Evolutionary conservation across 2,113 vertebrate species (phyloP).

Genomic region (Phasianus colchicus): DNA sequence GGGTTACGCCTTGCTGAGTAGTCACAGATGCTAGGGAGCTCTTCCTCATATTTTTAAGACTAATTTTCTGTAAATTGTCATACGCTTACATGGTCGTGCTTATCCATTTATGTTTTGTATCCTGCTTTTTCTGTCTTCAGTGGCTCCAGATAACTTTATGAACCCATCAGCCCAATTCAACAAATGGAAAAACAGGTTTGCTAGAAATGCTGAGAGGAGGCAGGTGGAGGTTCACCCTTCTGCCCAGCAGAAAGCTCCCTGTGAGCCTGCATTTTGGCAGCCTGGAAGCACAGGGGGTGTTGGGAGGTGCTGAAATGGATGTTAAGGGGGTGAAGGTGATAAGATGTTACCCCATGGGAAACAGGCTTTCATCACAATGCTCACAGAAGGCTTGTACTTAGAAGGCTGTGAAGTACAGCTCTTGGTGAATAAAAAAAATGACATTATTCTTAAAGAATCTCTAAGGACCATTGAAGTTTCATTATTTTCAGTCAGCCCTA

Average conservation of each 20-base stretch:
- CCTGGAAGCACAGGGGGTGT: not conserved
- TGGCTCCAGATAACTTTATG: not conserved
- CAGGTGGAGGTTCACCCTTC: not conserved
- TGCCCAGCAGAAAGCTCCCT: rapidly evolving
- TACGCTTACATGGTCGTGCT: not conserved
- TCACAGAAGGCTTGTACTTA: not conserved
- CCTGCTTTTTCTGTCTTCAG: not conserved
- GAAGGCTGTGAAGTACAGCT: not conserved
- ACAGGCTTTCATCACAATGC: not conserved
- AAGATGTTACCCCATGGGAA: not conserved
- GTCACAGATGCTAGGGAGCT: not conserved
- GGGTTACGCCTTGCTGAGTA: not conserved
- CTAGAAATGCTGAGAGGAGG: not conserved
- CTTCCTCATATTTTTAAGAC: not conserved
- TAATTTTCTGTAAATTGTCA: not conserved
- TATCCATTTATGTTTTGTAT: not conserved
- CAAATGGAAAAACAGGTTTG: not conserved
- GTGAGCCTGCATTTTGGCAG: not conserved
- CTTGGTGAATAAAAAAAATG: not conserved
- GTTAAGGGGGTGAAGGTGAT: not conserved
- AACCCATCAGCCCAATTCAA: not conserved
- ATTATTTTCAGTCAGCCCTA: not conserved
- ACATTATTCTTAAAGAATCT: not conserved
- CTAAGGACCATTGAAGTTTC: not conserved
- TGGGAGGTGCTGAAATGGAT: not conserved